Percentiles rank a stretch among this genome's conserved stretches.
These are phyloP conservation scores for Geococcyx californianus DNA, from an alignment of 2,113 vertebrate species.

Conservation along the genomic window DNA sequence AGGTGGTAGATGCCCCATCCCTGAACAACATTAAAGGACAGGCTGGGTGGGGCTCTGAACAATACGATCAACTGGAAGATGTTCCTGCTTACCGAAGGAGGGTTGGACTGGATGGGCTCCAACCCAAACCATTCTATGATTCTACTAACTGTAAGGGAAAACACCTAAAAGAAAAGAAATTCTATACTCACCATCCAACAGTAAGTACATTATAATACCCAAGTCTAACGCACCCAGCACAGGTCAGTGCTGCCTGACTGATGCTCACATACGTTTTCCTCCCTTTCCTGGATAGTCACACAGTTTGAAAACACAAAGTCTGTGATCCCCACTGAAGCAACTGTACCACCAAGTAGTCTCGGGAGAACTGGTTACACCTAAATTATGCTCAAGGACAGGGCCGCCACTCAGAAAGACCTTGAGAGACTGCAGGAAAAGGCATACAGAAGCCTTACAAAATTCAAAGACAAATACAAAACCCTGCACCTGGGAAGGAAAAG, in stretches of 20 bases:
- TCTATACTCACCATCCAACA: not conserved
- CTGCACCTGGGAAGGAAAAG: fast-evolving
- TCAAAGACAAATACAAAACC: not conserved
- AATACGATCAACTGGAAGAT: fast-evolving
- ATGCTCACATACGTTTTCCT: not conserved
- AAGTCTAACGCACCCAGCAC: fast-evolving
- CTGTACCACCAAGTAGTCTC: not conserved
- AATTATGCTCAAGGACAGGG: not conserved
- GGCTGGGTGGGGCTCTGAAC: not conserved
- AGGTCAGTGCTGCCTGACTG: not conserved
- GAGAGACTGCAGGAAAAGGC: not conserved
- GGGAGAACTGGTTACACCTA: not conserved
- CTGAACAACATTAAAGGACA: no score
- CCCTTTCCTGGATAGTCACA: not conserved
- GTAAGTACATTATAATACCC: not conserved
- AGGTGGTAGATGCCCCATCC: not conserved
- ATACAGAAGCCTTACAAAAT: not conserved
- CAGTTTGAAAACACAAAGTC: not conserved
- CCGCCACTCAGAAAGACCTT: not conserved
- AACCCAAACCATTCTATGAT: no score
- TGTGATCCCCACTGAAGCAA: not conserved
- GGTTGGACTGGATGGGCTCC: no score
- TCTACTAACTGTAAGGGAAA: not conserved
- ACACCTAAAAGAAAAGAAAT: no score
- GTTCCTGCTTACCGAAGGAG: not conserved